These are phyloP conservation scores for Hoplostethus atlanticus DNA, from an alignment of 2,797 vertebrate species.

Conservation along the genomic window DNA sequence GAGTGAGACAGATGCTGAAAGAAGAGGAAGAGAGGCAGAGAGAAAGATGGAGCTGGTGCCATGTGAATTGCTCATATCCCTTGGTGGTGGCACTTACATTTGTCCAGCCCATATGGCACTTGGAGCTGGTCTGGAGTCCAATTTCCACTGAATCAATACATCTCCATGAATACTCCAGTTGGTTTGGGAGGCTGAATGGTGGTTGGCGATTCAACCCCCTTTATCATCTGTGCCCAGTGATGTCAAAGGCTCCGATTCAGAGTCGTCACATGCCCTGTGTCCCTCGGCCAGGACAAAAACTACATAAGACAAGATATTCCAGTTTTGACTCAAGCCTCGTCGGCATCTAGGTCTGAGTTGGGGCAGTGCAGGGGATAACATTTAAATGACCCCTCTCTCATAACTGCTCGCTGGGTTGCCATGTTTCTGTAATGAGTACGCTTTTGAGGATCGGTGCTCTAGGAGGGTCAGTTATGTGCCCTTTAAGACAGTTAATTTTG, in stretches of 20 bases:
- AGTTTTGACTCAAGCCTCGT: too few relatives aligned
- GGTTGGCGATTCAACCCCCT: background rate
- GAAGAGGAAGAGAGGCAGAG: slow-evolving; percentile 10
- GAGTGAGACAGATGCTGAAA: slow-evolving; percentile 25
- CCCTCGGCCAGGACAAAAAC: too few relatives aligned
- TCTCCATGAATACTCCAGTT: background rate
- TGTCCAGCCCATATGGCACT: slow-evolving; percentile 56
- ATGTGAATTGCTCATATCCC: slow-evolving; percentile 53
- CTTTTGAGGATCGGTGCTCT: too few relatives aligned
- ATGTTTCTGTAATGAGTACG: too few relatives aligned
- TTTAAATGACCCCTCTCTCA: too few relatives aligned
- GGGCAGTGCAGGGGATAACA: too few relatives aligned
- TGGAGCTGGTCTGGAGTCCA: slow-evolving; percentile 20
- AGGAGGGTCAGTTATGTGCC: too few relatives aligned
- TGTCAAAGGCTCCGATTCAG: background rate
- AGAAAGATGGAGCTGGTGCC: slow-evolving; percentile 3
- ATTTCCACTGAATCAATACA: slow-evolving; percentile 33
- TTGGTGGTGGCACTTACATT: slow-evolving; percentile 54
- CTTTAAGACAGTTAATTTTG: too few relatives aligned
- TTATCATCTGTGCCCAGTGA: background rate
- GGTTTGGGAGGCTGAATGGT: background rate
- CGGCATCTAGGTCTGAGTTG: too few relatives aligned
- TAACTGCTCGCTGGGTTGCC: too few relatives aligned
- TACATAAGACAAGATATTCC: too few relatives aligned
- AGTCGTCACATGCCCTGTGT: too few relatives aligned